Conservation (phyloP, 2,797 vertebrate genomes). For the Intellagama lesueurii region DNA sequence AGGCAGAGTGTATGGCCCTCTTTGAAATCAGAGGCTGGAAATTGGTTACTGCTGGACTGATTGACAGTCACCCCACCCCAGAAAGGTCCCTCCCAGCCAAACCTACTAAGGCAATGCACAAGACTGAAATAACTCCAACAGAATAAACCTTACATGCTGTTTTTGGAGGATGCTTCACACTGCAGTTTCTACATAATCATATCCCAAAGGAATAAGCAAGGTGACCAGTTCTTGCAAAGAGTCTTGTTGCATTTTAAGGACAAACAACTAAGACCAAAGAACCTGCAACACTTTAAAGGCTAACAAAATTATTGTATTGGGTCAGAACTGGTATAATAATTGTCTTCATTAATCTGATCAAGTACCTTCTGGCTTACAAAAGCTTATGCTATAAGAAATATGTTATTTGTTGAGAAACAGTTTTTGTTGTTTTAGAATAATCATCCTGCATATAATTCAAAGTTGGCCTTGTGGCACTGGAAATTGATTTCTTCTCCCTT, state of each 20-base stretch:
- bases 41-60: too few relatives aligned
- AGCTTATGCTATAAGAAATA: neutral
- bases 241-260: neutral
- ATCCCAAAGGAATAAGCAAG: neutral
- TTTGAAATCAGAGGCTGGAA: too few relatives aligned
- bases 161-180: neutral
- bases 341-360: neutral
- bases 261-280: neutral
- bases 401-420: neutral
- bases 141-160: neutral
- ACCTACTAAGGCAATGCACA: too few relatives aligned
- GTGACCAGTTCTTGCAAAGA: neutral
- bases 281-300: neutral
- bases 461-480: neutral
- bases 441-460: neutral
- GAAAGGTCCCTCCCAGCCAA: too few relatives aligned
- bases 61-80: too few relatives aligned
- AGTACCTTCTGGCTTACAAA: neutral
- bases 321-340: too few relatives aligned
- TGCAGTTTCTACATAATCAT: neutral
- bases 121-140: too few relatives aligned
- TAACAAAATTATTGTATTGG: neutral
- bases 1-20: too few relatives aligned
- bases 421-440: neutral
- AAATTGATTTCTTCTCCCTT: constrained; percentile 10